Evolutionary conservation across 2,888 invertebrate species (phyloP).

Genomic region (Drosophila lutescens): DNA sequence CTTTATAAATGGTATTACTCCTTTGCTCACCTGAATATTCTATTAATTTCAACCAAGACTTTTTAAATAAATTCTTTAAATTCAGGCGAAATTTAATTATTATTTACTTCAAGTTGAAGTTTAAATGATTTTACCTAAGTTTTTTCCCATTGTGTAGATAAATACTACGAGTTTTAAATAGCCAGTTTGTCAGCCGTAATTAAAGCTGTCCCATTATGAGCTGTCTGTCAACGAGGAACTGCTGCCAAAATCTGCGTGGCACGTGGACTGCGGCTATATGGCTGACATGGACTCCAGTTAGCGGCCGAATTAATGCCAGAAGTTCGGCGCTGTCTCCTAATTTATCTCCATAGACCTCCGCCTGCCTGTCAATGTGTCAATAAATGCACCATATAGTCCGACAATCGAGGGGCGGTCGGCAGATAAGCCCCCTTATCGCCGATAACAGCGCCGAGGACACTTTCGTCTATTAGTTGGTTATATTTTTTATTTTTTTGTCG

Average conservation of each 20-base stretch:
- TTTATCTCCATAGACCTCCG: slow-evolving; percentile 72
- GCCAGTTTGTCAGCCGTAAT: slow-evolving; percentile 47
- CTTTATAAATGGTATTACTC: no score
- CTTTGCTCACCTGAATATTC: no score
- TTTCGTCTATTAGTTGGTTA: slow-evolving; percentile 62
- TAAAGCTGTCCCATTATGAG: slow-evolving; percentile 57
- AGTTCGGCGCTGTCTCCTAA: slow-evolving; percentile 63
- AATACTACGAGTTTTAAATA: slow-evolving; percentile 46
- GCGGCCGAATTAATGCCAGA: slow-evolving; percentile 62
- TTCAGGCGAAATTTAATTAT: no score
- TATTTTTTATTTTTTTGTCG: slow-evolving; percentile 49
- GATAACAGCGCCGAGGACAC: slow-evolving; percentile 41
- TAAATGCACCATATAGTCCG: slow-evolving; percentile 67
- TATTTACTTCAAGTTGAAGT: no score
- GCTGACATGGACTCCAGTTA: slow-evolving; percentile 27
- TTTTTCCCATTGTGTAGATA: not conserved
- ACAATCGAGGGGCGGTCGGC: slow-evolving; percentile 8
- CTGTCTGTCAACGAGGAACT: slow-evolving; percentile 48
- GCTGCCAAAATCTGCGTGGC: slow-evolving; percentile 62
- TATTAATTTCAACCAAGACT: no score
- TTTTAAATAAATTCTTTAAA: no score
- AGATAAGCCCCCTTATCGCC: slow-evolving; percentile 44
- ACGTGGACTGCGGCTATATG: slow-evolving; percentile 43
- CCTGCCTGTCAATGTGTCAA: slow-evolving; percentile 78
- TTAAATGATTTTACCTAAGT: no score